These are phyloP conservation scores for Chamaea fasciata DNA, from an alignment of 2,113 vertebrate genomes.

Conservation along the genomic window DNA sequence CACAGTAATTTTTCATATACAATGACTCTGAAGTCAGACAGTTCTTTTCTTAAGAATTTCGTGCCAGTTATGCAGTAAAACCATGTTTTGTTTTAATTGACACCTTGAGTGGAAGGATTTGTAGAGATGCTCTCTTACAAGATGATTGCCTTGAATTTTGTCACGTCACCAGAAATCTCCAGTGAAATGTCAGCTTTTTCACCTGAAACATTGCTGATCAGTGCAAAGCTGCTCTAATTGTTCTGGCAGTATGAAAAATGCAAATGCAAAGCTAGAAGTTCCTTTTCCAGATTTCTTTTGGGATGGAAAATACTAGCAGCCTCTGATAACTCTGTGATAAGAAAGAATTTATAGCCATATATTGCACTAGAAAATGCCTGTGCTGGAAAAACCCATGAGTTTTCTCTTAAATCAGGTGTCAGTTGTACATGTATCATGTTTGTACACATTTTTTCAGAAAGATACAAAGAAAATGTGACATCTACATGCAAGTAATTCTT, in stretches of 20 bases:
- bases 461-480: neutral
- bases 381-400: neutral
- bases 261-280: neutral
- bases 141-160: neutral
- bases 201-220: neutral
- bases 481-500: neutral
- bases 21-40: neutral
- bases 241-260: neutral
- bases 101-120: neutral
- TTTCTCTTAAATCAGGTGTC: neutral
- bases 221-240: neutral
- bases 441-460: neutral
- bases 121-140: neutral
- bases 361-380: neutral
- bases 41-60: neutral
- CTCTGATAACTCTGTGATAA: neutral
- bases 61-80: neutral
- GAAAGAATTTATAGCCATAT: neutral
- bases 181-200: neutral
- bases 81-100: neutral
- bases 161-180: neutral
- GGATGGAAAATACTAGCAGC: neutral
- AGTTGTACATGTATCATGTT: rapidly evolving
- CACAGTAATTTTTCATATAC: neutral
- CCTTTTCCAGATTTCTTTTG: neutral